These are phyloP conservation scores for Sialis lutaria DNA, from an alignment of 2,888 invertebrate species.

Conservation along the genomic window DNA sequence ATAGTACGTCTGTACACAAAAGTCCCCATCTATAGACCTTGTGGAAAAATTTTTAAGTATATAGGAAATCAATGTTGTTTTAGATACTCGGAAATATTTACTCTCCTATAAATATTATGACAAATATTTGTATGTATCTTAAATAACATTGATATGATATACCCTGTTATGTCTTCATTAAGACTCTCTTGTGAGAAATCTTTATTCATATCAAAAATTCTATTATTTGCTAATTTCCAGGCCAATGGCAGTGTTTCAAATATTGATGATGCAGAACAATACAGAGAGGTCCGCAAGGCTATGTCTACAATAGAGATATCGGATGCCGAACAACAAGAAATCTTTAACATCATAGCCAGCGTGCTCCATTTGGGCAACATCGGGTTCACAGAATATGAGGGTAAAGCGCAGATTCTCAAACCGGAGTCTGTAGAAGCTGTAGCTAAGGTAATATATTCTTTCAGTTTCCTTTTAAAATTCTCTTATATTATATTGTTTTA, in stretches of 20 bases:
- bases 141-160: too few relatives aligned
- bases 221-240: slow-evolving; percentile 16
- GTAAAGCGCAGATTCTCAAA: slow-evolving; percentile 47
- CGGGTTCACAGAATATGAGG: slow-evolving; percentile 59
- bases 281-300: slow-evolving; percentile 49
- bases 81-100: not conserved
- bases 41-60: too few relatives aligned
- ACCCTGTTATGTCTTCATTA: too few relatives aligned
- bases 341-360: slow-evolving; percentile 68
- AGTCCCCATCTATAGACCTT: too few relatives aligned
- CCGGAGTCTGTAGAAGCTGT: slow-evolving; percentile 45
- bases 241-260: slow-evolving; percentile 25
- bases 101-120: slow-evolving; percentile 7
- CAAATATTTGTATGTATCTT: not conserved
- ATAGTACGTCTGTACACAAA: too few relatives aligned
- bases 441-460: slow-evolving; percentile 47
- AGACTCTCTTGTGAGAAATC: not conserved
- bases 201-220: not conserved
- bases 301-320: slow-evolving; percentile 63
- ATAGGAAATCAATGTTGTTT: too few relatives aligned
- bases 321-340: slow-evolving; percentile 49
- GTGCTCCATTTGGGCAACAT: slow-evolving; percentile 76
- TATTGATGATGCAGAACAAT: slow-evolving; percentile 50
- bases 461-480: not conserved
- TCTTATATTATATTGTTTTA: not conserved